Evolutionary conservation across 2,888 invertebrate genomes (phyloP), one percentile per base, ranked within the genome.

Genomic region (Himalopsyche tibetana): DNA sequence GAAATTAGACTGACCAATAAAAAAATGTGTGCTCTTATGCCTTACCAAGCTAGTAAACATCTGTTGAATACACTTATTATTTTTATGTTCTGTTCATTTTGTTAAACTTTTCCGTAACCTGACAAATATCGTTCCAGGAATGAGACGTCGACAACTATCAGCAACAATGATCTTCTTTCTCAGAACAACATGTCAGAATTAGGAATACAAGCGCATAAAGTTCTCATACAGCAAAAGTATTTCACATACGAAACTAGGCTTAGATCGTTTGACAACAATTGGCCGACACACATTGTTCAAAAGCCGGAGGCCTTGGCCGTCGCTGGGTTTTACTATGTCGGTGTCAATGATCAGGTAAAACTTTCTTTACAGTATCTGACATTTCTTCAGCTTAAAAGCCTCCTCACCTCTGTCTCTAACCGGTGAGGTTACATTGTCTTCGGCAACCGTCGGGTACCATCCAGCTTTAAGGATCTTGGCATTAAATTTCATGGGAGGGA

Each of bases 261-360:
- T 69, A 93, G 94, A 56, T 95, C 96, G 3, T 98, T 95, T 91
- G 90, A 90, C n/a, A 91, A 91, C 82, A 92, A 93, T 85, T 98
- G 98, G 98, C 97, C 98, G 0, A 93, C 94, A 4, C 93, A 95
- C 87, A 93, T 96, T 36, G 94, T 95, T 38, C 98, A 98, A 91
- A 95, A 95, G 0, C 97, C 98, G 0, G 94, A 95, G 87, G 93
- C 95, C 11, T 91, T 99, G 85, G 96, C 98, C 0, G 95, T 96
- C 85, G 98, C 98, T 36, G 98, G 98, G 5, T 98, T 99, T 91
- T 98, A 96, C 91, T 98, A 97, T 90, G 95, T 94, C 89, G 95
- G 95, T 28, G 92, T 92, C 38, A 94, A 94, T 80, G 96, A 96
- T 91, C 95, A 95, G 92, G 94, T 94, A 28, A 56, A 51, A 15